phyloP scores from a whole-genome alignment of 2,888 invertebrate species.

The Ichneumon xanthorius region DNA sequence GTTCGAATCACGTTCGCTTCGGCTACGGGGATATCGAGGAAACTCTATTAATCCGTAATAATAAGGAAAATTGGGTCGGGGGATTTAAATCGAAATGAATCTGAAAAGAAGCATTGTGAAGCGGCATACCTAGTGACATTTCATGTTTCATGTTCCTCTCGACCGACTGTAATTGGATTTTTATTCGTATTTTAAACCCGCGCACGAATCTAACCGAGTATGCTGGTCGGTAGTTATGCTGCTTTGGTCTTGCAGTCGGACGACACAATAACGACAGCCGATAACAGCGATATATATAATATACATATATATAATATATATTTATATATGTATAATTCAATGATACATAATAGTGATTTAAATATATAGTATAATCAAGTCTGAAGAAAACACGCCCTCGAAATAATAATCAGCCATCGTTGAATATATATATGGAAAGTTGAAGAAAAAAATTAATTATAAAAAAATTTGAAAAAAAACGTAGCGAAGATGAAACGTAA shows the following conservation, averaged over 20 bases:
- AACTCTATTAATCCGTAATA: conserved; percentile 22
- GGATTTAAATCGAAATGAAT: conserved; percentile 45
- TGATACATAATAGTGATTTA: conserved; percentile 14
- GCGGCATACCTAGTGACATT: conserved; percentile 69
- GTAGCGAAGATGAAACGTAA: conserved; percentile 58
- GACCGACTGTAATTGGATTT: conserved; percentile 69
- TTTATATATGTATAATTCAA: conserved; percentile 32
- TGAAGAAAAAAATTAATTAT: conserved; percentile 4
- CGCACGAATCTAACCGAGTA: conserved; percentile 61
- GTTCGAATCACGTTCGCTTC: conserved; percentile 10
- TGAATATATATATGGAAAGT: conserved; percentile 9
- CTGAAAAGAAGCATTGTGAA: conserved; percentile 63
- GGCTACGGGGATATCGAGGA: conserved; percentile 19
- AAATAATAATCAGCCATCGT: conserved; percentile 54
- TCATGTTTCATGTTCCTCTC: conserved; percentile 69
- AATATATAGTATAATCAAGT: conserved; percentile 38
- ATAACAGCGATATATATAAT: conserved; percentile 56
- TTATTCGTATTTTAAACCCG: conserved; percentile 63
- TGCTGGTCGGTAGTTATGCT: conserved; percentile 62
- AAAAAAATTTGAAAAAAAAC: conserved; percentile 7
- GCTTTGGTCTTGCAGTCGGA: conserved; percentile 50
- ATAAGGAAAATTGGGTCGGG: conserved; percentile 27
- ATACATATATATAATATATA: conserved; percentile 4
- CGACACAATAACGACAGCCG: conserved; percentile 55
- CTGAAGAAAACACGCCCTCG: conserved; percentile 48